Base-by-base conservation (phyloP, 2,113 vertebrate genomes). In the Syngnathus scovelli region DNA sequence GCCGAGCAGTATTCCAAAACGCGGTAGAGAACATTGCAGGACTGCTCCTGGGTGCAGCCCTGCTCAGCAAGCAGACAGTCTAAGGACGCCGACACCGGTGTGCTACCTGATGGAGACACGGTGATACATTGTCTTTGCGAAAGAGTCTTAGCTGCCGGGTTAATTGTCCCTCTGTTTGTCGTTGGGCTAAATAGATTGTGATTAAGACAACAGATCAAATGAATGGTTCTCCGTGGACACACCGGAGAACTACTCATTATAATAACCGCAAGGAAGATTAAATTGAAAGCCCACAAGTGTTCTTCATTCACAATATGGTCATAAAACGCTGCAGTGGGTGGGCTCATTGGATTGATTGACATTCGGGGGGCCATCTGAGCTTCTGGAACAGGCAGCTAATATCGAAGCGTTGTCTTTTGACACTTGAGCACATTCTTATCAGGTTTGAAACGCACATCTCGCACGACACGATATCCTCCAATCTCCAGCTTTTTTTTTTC, bases 1-100 rank as follows among this genome's bases (percentile, higher is more conserved):
- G 90, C 82, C 3, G 85, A 81, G 27, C 96, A 98, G 85, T 89
- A 91, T 75, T 90, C 90, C 83, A 97, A 85, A 46, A 83, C 82
- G 5, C 85, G 88, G 75, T 94, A 96, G 21, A 88, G 90, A 66
- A 79, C 86, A 74, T 81, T 90, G 85, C 95, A 98, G 70, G 64
- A 70, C 5, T 89, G 73, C 63, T 95, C 88, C 0, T 83, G 85
- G 67, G 91, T 76, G 82, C 96, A 98, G 68, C 88, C 81, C 77
- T 83, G 90, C 75, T 93, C 92, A 0, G 93, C 95, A 64, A 87
- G 62, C 36, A 94, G 74, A 83, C 96, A 98, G 77, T 90, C 93
- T 4, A 85, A 73, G 23, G 89, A 83, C 2, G 78, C 76, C 27
- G 82, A 78, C 8, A 68, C 88, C 63, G 76, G 72, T 18, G 62